Evolutionary conservation across 2,888 invertebrate species (phyloP).

Genomic region (Apocheima hispidaria): DNA sequence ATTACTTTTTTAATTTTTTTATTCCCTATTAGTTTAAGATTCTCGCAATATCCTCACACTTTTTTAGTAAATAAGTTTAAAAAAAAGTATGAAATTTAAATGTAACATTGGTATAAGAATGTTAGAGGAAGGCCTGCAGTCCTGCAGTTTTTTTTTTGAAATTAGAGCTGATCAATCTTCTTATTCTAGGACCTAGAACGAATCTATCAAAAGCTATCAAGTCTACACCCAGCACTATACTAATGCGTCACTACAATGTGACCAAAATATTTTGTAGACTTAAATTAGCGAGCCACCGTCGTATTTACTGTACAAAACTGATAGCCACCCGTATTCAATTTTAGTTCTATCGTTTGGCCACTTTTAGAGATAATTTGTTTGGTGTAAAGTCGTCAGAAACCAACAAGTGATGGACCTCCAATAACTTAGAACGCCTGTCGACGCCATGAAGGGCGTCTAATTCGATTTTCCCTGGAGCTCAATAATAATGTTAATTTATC

Average conservation of each 20-base stretch:
- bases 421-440: slow-evolving; percentile 44
- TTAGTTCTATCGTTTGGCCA: background rate
- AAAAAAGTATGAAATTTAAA: too few species aligned
- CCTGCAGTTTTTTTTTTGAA: too few species aligned
- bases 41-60: too few species aligned
- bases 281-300: background rate
- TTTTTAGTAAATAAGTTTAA: too few species aligned
- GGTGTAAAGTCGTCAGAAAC: slow-evolving; percentile 31
- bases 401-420: slow-evolving; percentile 45
- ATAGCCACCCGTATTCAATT: background rate
- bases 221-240: too few species aligned
- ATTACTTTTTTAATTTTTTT: too few species aligned
- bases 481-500: slow-evolving; percentile 80
- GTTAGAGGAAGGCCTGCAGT: too few species aligned
- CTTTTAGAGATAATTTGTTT: background rate
- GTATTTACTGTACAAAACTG: background rate
- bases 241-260: background rate
- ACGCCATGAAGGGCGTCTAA: slow-evolving; percentile 58
- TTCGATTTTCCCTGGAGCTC: slow-evolving; percentile 65
- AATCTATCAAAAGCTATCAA: too few species aligned
- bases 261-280: background rate
- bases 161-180: too few species aligned
- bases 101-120: too few species aligned
- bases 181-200: too few species aligned
- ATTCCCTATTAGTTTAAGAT: too few species aligned